Percentiles rank a stretch among this genome's conserved stretches.
These are phyloP conservation scores for Schizopygopsis pylzovi DNA, from an alignment of 2,797 vertebrate species.

Conservation along the genomic window DNA sequence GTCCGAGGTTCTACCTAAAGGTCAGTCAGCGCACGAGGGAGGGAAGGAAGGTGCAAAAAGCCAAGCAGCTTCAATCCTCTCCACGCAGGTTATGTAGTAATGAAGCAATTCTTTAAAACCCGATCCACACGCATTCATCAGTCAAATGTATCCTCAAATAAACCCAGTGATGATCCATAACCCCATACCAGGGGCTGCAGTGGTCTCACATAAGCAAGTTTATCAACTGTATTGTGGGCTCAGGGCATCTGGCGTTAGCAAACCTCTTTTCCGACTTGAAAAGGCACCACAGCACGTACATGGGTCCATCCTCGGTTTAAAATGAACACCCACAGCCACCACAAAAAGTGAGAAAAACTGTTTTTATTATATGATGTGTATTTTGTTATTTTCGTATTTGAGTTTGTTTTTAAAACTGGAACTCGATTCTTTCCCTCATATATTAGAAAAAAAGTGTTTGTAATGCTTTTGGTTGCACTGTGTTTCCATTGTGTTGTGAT, in stretches of 20 bases:
- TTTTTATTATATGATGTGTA: constrained; percentile 75
- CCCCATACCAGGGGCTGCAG: constrained; percentile 41
- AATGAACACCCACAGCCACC: constrained; percentile 64
- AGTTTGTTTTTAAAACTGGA: constrained; percentile 53
- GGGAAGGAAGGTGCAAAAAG: constrained; percentile 64
- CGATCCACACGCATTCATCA: constrained; percentile 53
- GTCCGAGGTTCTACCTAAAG: constrained; percentile 45
- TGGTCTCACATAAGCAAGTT: constrained; percentile 49
- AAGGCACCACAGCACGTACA: constrained; percentile 69
- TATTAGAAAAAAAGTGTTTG: constrained; percentile 53
- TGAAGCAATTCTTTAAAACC: constrained; percentile 56
- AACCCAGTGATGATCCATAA: constrained; percentile 59
- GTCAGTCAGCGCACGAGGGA: constrained; percentile 48
- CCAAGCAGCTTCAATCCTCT: constrained; percentile 62
- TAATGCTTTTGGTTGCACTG: constrained; percentile 61
- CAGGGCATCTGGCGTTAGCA: constrained; percentile 39
- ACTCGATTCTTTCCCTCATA: constrained; percentile 57
- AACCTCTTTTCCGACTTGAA: constrained; percentile 59
- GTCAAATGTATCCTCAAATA: constrained; percentile 50
- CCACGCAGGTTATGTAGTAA: constrained; percentile 63
- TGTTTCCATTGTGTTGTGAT: constrained; percentile 59
- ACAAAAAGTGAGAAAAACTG: constrained; percentile 81
- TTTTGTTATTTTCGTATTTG: constrained; percentile 45
- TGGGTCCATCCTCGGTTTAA: constrained; percentile 56
- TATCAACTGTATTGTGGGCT: constrained; percentile 52